Conservation (phyloP, 2,888 invertebrate genomes). For the Diaprepes abbreviatus region DNA sequence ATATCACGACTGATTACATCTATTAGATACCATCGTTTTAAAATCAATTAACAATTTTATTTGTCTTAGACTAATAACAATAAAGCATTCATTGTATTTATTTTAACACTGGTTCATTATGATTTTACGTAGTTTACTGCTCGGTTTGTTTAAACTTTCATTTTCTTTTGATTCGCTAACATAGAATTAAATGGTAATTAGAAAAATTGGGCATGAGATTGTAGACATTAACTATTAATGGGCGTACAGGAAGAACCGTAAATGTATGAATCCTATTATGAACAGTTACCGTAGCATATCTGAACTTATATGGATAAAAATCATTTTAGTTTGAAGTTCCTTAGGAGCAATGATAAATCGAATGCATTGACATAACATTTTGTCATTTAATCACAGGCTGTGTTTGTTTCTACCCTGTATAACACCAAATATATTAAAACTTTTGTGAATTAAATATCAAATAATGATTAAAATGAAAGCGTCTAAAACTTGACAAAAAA, state of each 20-base stretch:
- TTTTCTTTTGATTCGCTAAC: conserved; percentile 11
- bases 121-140: neutral
- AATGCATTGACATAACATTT: too few relatives aligned
- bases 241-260: neutral
- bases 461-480: too few relatives aligned
- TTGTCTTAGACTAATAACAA: neutral
- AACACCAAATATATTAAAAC: too few relatives aligned
- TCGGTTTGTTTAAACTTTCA: neutral
- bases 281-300: neutral
- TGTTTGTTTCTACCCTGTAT: too few relatives aligned
- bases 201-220: neutral
- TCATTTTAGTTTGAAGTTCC: too few relatives aligned
- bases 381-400: too few relatives aligned
- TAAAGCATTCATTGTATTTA: conserved; percentile 12
- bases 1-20: neutral
- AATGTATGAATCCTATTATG: neutral
- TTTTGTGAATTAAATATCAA: too few relatives aligned
- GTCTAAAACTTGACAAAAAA: too few relatives aligned
- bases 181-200: neutral
- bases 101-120: neutral
- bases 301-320: too few relatives aligned
- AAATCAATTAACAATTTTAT: neutral
- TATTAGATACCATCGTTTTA: neutral
- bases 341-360: too few relatives aligned
- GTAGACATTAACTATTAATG: neutral